phyloP scores from a whole-genome alignment of 2,888 invertebrate species.

The Hydrotaea diabolus region DNA sequence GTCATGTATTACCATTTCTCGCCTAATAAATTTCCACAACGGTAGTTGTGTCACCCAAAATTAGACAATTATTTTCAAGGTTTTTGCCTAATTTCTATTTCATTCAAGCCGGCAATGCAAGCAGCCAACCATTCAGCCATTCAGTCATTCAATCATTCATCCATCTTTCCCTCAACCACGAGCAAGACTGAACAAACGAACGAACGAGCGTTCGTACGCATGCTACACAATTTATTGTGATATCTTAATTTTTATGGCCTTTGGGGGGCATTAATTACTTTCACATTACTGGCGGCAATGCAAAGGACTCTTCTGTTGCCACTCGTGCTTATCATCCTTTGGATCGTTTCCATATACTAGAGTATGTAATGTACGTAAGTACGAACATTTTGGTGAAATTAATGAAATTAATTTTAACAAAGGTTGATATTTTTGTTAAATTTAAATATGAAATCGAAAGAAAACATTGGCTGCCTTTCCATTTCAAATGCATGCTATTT shows the following conservation, averaged over 20 bases:
- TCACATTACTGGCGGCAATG: background rate
- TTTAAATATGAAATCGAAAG: background rate
- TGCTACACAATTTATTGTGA: background rate
- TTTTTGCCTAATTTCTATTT: background rate
- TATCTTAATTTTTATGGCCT: slow-evolving; percentile 12
- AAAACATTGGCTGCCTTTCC: background rate
- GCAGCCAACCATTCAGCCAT: background rate
- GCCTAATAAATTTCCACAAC: background rate
- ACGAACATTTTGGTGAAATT: background rate
- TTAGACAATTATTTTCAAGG: background rate
- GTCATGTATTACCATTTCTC: background rate
- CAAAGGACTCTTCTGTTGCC: background rate
- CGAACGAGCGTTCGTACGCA: background rate
- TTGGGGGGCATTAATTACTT: background rate
- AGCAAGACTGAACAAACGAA: background rate
- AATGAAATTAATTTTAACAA: background rate
- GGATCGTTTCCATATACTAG: background rate
- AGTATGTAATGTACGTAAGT: too few species aligned
- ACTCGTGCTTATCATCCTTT: background rate
- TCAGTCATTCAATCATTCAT: too few species aligned
- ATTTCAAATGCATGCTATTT: background rate
- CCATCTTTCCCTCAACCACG: background rate
- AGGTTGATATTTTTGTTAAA: background rate
- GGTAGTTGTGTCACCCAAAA: background rate
- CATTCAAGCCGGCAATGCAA: background rate